These are phyloP conservation scores for Recurvirostra avosetta DNA, from an alignment of 2,113 vertebrate genomes.

Conservation along the genomic window DNA sequence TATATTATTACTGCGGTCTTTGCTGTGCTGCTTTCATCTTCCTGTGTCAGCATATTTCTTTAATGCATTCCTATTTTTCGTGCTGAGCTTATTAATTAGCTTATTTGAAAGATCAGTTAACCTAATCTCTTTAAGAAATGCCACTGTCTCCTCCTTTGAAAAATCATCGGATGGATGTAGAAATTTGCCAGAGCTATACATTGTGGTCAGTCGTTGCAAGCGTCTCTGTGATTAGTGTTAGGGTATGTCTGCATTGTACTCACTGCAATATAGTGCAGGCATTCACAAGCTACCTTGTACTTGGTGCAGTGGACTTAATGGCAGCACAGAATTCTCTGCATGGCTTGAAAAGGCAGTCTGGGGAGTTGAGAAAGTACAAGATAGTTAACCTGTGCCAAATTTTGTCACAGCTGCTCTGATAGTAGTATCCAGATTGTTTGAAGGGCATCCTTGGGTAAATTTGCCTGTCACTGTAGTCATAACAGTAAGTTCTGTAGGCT, in stretches of 20 bases:
- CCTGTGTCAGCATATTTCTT: background rate
- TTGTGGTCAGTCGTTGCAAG: background rate
- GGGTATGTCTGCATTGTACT: background rate
- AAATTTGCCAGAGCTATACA: rapidly evolving
- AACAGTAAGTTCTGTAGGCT: background rate
- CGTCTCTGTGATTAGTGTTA: background rate
- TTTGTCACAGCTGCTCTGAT: background rate
- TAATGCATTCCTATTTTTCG: background rate
- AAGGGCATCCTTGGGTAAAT: background rate
- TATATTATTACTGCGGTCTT: background rate
- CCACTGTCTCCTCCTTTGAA: background rate
- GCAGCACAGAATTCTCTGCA: background rate
- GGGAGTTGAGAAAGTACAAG: background rate
- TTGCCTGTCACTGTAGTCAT: background rate
- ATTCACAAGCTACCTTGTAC: background rate
- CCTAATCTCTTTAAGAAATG: background rate
- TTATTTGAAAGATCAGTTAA: background rate
- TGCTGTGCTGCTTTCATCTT: background rate
- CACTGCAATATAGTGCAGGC: background rate
- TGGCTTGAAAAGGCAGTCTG: background rate
- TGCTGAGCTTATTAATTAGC: background rate
- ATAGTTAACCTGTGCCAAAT: background rate
- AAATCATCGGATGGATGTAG: background rate
- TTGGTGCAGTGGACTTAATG: background rate
- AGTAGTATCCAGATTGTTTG: background rate